Conservation (phyloP, 2,113 vertebrate genomes). For the Bujurquina vittata region DNA sequence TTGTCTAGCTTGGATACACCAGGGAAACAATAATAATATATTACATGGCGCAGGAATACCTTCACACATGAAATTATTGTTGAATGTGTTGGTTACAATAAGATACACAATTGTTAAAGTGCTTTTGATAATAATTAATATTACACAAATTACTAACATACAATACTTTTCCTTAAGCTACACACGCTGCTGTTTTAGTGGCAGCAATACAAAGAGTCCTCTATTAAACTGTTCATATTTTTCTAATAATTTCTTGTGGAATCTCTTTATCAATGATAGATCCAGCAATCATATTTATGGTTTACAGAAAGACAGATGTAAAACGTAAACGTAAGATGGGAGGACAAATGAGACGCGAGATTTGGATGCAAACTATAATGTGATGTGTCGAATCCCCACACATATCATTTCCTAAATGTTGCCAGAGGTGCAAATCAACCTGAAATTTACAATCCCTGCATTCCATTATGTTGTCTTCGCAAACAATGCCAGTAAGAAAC, state of each 20-base stretch:
- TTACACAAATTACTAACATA: background rate
- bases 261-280: too few relatives aligned
- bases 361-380: too few relatives aligned
- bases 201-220: background rate
- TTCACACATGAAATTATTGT: background rate
- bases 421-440: too few relatives aligned
- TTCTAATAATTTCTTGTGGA: background rate
- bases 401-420: too few relatives aligned
- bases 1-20: background rate
- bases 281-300: too few relatives aligned
- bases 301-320: too few relatives aligned
- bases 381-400: too few relatives aligned
- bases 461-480: too few relatives aligned
- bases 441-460: too few relatives aligned
- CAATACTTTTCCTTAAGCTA: background rate
- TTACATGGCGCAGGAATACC: background rate
- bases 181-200: background rate
- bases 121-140: background rate
- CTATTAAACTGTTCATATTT: background rate
- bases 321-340: too few relatives aligned
- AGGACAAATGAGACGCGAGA: too few relatives aligned
- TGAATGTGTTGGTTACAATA: background rate
- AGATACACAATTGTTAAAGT: background rate
- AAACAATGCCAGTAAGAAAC: too few relatives aligned
- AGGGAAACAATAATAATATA: background rate